phyloP scores from a whole-genome alignment of 2,797 vertebrate species.

The Lagorchestes hirsutus region DNA sequence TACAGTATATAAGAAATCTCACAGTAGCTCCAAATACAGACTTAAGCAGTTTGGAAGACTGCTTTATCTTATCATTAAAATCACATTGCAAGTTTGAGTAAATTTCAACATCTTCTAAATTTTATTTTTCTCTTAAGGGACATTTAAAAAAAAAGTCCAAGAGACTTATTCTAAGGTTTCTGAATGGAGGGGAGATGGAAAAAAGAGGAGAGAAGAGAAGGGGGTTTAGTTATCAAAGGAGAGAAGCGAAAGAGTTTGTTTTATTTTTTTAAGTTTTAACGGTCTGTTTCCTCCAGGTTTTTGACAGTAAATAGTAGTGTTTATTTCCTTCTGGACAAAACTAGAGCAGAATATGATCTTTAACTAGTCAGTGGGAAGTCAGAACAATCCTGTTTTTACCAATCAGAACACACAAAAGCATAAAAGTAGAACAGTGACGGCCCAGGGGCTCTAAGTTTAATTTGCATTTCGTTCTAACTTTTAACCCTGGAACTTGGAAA shows the following conservation, averaged over 20 bases:
- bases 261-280: background rate
- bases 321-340: background rate
- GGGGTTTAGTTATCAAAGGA: background rate
- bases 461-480: background rate
- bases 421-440: background rate
- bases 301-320: background rate
- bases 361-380: background rate
- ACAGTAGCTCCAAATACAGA: background rate
- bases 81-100: background rate
- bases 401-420: background rate
- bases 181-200: background rate
- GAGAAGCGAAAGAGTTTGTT: background rate
- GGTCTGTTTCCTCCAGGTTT: background rate
- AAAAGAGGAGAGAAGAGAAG: background rate
- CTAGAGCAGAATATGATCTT: background rate
- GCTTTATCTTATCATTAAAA: background rate
- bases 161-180: background rate
- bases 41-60: background rate
- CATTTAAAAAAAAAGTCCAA: background rate
- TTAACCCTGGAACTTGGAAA: background rate
- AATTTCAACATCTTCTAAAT: background rate
- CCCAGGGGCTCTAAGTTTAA: background rate
- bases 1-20: constrained; percentile 79
- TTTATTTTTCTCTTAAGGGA: background rate
- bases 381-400: background rate